Conservation (phyloP, 2,888 invertebrate species). For the Scaeva pyrastri region DNA sequence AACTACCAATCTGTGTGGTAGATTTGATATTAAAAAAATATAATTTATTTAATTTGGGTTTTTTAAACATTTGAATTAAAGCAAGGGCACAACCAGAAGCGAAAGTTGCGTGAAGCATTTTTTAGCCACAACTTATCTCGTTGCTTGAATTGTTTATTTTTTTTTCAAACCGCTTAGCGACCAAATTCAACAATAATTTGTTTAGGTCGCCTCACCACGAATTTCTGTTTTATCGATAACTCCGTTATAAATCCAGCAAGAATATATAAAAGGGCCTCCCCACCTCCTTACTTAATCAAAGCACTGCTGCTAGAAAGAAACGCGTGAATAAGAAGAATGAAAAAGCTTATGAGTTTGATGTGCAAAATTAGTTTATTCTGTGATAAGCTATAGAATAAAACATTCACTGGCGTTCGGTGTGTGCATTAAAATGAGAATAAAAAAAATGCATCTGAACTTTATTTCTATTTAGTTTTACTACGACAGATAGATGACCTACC, state of each 20-base stretch:
- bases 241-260: not conserved
- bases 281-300: not conserved
- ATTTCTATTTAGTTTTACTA: not conserved
- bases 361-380: not conserved
- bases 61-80: not conserved
- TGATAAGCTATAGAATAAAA: not conserved
- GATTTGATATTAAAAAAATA: not conserved
- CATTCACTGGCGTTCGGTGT: not conserved
- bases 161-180: not conserved
- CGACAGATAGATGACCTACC: not conserved
- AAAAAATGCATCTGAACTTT: not conserved
- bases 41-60: not conserved
- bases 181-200: not conserved
- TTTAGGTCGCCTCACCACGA: constrained; percentile 4
- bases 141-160: not conserved
- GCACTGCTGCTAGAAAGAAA: not conserved
- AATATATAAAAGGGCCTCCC: not conserved
- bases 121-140: constrained; percentile 2
- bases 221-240: constrained; percentile 22
- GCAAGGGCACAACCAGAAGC: not conserved
- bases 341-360: constrained; percentile 24
- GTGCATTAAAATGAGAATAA: not conserved
- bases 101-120: not conserved
- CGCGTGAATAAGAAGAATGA: not conserved
- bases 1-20: not conserved